These are phyloP conservation scores for Zoanthus solanderi DNA, from an alignment of 92 coral and sea anemone species.

Conservation along the genomic window DNA sequence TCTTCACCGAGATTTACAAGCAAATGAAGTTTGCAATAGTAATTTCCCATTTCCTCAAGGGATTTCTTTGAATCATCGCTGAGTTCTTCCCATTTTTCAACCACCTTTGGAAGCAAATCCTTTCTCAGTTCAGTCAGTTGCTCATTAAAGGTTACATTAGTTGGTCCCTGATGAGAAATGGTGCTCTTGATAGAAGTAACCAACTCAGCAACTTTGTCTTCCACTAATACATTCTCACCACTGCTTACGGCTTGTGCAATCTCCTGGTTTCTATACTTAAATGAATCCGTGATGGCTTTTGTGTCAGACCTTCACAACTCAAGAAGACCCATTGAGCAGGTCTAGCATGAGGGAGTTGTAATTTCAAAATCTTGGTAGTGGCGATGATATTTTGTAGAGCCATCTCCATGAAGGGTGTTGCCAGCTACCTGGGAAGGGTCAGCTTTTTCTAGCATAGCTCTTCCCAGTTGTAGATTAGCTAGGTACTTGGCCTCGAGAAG, in stretches of 20 bases:
- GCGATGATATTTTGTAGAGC: slow-evolving; percentile 53
- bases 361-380: slow-evolving; percentile 58
- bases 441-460: slow-evolving; percentile 52
- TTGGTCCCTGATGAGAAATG: slow-evolving; percentile 54
- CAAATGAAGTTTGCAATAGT: slow-evolving; percentile 54
- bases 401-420: slow-evolving; percentile 60
- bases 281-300: slow-evolving; percentile 49
- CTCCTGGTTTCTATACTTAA: slow-evolving; percentile 50
- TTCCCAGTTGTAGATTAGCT: slow-evolving; percentile 58
- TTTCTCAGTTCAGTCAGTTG: slow-evolving; percentile 38
- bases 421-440: slow-evolving; percentile 51
- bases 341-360: slow-evolving; percentile 51
- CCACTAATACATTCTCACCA: slow-evolving; percentile 2
- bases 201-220: slow-evolving; percentile 49
- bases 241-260: slow-evolving; percentile 27
- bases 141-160: slow-evolving; percentile 54
- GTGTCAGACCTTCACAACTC: slow-evolving; percentile 16
- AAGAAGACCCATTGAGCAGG: slow-evolving; percentile 25
- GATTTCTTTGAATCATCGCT: background rate
- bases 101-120: slow-evolving; percentile 54
- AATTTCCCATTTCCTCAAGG: slow-evolving; percentile 57
- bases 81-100: slow-evolving; percentile 33
- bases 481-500: slow-evolving; percentile 50
- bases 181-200: slow-evolving; percentile 50
- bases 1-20: slow-evolving; percentile 56